phyloP scores from a whole-genome alignment of 1,140 invertebrate genomes.

The Drosophila murphyi region DNA sequence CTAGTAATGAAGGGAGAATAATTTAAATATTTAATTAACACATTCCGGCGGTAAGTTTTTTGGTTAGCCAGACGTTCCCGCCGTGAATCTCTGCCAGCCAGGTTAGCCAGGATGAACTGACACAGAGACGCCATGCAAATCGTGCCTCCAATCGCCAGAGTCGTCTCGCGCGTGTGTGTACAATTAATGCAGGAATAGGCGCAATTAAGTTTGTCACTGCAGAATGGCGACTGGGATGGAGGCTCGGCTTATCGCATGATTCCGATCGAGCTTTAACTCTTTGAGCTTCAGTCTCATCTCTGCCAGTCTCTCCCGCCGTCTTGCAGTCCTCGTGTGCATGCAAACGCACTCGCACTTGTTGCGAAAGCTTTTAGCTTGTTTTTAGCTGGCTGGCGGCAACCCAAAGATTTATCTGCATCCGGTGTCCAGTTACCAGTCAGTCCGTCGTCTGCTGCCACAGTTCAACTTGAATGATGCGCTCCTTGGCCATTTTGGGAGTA shows the following conservation, averaged over 20 bases:
- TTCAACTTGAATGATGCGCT: conserved; percentile 78
- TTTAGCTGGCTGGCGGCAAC: conserved; percentile 45
- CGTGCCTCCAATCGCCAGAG: conserved; percentile 37
- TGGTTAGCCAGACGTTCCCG: conserved; percentile 2
- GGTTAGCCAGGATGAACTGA: not conserved
- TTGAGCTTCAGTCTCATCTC: conserved; percentile 15
- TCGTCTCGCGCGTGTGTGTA: conserved; percentile 73
- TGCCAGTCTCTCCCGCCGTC: not conserved
- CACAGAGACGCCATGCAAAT: conserved; percentile 57
- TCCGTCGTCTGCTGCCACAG: conserved; percentile 31
- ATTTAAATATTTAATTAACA: conserved; percentile 83
- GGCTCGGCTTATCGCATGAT: conserved; percentile 73
- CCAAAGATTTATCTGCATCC: conserved; percentile 83
- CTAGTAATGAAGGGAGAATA: conserved; percentile 59
- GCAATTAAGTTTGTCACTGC: conserved; percentile 81
- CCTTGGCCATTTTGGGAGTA: conserved; percentile 76
- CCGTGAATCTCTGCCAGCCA: conserved; percentile 1
- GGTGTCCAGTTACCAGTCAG: conserved; percentile 69
- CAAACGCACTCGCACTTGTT: conserved; percentile 54
- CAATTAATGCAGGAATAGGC: conserved; percentile 83
- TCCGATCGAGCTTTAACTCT: conserved; percentile 79
- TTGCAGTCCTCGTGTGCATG: conserved; percentile 16
- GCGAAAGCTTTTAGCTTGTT: conserved; percentile 39
- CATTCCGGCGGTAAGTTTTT: conserved; percentile 59
- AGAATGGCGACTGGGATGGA: conserved; percentile 33